Evolutionary conservation across 2,797 vertebrate species (phyloP), one percentile per base, ranked within the genome.

Genomic region (Arnoldichthys spilopterus): DNA sequence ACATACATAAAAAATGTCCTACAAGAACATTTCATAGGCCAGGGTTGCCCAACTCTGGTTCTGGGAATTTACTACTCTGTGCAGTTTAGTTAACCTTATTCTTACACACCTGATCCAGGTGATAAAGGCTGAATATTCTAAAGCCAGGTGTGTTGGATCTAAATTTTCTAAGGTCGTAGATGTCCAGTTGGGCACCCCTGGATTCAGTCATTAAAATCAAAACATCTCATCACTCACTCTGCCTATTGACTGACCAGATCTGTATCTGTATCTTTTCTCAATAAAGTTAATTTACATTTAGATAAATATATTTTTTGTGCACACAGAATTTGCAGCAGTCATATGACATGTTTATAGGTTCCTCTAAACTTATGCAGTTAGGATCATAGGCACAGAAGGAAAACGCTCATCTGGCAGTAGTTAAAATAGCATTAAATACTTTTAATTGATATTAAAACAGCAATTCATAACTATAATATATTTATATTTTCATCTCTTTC

Each of bases 191-290:
- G n/a, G n/a, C n/a, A n/a, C n/a, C n/a, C n/a, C n/a, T n/a, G n/a
- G 26, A 70, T 61, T 45, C 43, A 6, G 15, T 30, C 74, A 69
- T 68, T 59, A 12, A n/a, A 47, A 47, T 59, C 47, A n/a, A 20
- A 37, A n/a, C 74, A 69, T 59, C 15, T 68, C 30, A 37, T 63
- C 2, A 12, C 13, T 68, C 74, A 69, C 40, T 37, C 16, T 49
- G 7, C 22, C 51, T 37, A 76, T 76, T 34, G 59, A 58, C 51
- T 22, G 47, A 34, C 24, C 40, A 24, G 47, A 7, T 51, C 18
- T 20, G 47, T 45, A 12, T 45, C 15, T 53, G 9, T 49, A 2
- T 20, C 5, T 51, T 3, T n/a, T 20, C 16, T 3, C n/a, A 54
- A 8, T n/a, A n/a, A 24, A 24, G 11, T 30, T 59, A 3, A 20